Evolutionary conservation across 2,888 invertebrate species (phyloP), one percentile per base, ranked within the genome.

Genomic region (Stenurella melanura): DNA sequence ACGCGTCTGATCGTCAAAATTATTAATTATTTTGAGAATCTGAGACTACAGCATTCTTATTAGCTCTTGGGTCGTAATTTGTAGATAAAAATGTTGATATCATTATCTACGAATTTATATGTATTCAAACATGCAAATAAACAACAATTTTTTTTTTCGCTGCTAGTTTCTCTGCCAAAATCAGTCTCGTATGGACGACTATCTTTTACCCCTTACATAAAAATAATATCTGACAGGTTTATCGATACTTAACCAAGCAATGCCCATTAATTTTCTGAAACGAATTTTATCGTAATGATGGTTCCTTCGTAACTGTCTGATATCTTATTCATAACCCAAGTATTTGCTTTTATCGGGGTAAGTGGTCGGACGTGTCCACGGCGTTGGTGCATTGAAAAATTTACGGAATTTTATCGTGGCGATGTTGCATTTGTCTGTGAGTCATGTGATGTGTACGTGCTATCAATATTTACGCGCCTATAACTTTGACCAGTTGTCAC

Each of bases 381-480:
- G 50, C 50, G 3, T 17, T 61, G 15, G 30, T 7, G 21, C 21
- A 18, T 30, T 61, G n/a, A 61, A 34, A 61, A 30, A 61, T 61
- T 30, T 30, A 61, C 21, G 61, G 61, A 34, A 61, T 61, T 61
- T 30, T 61, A 61, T 61, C 61, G 30, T 15, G 15, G 10, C n/a
- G 1, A 50, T n/a, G n/a, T 26, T 50, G 50, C 26, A 12, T 21
- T 6, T 61, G 60, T 21, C 60, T 9, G 19, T 30, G 30, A 21
- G 61, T 61, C 61, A 30, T 15, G 21, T 26, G 2, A 26, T 4
- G 26, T 61, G 30, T 58, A 50, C n/a, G n/a, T n/a, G 26, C 26
- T 34, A n/a, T 61, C 30, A 12, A 61, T 61, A 61, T 61, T 61
- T 34, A 61, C 61, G 61, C 15, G 17, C 34, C 61, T 61, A 1